Base-by-base conservation (phyloP, 2,113 vertebrate species). In the Junco hyemalis region DNA sequence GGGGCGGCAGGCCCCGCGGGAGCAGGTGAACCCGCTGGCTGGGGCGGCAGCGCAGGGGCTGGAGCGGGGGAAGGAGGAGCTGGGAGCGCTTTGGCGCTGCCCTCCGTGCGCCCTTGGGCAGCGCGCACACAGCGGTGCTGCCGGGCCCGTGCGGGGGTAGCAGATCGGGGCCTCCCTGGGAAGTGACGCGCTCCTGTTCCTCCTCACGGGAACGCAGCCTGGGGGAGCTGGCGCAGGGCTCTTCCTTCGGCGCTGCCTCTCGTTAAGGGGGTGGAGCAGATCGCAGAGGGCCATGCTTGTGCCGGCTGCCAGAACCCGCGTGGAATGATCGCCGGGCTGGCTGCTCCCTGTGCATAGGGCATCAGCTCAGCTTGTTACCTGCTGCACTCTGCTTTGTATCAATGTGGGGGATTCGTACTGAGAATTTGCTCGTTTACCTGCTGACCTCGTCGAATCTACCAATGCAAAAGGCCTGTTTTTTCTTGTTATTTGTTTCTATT, bases 121-220 rank as follows among this genome's bases (percentile, higher is more conserved):
- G 22, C 4, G 16, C 2, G 11, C 5, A 7, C 22, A 0, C 14
- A 1, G 63, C 20, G 5, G 1, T 10, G 23, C 16, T 15, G 8
- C 36, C 1, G 22, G 66, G 48, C n/a, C 48, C n/a, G 0, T 2
- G 0, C 11, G 1, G 26, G 8, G 12, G 14, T 0, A 11, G n/a
- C 28, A 3, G 28, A 4, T 14, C 1, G 3, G 5, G 66, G 48
- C 60, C 48, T 20, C 5, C 21, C 5, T 20, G 14, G 57, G 84
- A 35, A 48, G 44, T 2, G 15, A 21, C 6, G 42, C 6, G 8
- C 23, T 42, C 25, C 69, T 1, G 16, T 0, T 60, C 57, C 35
- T 61, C 25, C 35, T 61, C 35, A 0, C 3, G 10, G 10, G 38
- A 47, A 3, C 1, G 48, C 38, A 3, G 1, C 23, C 31, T 11